Evolutionary conservation across 2,113 vertebrate genomes (phyloP), one percentile per base, ranked within the genome.

Genomic region (Nibea albiflora): DNA sequence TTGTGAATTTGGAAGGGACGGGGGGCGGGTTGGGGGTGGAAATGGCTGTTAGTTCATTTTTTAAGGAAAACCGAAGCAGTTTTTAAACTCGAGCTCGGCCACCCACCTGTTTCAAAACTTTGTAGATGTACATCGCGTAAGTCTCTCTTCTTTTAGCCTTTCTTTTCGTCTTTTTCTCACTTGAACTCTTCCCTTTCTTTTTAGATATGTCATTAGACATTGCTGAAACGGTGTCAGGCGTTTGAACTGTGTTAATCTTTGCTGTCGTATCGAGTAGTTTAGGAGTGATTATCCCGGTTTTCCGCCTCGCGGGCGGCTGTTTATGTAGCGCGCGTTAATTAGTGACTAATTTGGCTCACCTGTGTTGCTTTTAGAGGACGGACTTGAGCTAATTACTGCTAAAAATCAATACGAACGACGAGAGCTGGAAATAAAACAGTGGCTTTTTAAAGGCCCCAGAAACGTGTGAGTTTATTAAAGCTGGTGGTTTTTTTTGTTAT

Each of bases 91-190:
- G 8, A 39, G 35, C 35, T 39, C 35, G 35, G 35, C 35, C 11
- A 71, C 90, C 35, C 73, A 95, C 95, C 94, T 95, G 95, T 68
- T 95, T 95, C 62, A 96, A 76, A 60, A 95, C 95, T 89, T 95
- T 95, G 70, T 96, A 95, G 84, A 96, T 96, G 78, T 95, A 95
- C 91, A 95, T 94, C 3, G 94, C 93, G 74, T 95, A 96, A 1
- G 94, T 95, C 79, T 95, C 94, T 61, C 93, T 90, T 44, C 95
- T 89, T 77, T 95, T 95, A 4, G 73, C 78, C 71, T 85, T 95
- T 81, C 90, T 92, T 81, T 94, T 89, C 1, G 62, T 16, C 53
- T 92, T 95, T 70, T 93, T 95, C 20, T 95, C 95, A 4, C 88
- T 65, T 0, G 94, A 68, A 35, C 14, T 69, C 85, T 95, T 93